Percentiles rank a stretch among this genome's conserved stretches.
Conservation (phyloP, 2,113 vertebrate genomes). For the Amblyopsis rosae region DNA sequence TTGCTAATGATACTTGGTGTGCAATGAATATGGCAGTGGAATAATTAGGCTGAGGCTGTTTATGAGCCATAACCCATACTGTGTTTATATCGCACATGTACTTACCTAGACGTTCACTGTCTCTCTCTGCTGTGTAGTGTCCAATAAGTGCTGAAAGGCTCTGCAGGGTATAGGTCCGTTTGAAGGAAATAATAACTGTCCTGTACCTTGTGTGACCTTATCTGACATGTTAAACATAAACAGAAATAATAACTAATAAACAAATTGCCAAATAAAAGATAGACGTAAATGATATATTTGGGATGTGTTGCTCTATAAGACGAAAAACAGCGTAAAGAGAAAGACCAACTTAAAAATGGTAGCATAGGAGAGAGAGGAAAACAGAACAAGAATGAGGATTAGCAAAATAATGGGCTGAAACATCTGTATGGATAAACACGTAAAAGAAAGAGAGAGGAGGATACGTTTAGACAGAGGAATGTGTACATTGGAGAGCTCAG, state of each 20-base stretch:
- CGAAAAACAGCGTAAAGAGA: constrained; percentile 97
- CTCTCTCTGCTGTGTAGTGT: constrained; percentile 5
- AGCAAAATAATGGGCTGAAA: constrained; percentile 99
- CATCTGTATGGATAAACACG: constrained; percentile 84
- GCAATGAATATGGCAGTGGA: no score
- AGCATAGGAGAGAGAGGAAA: constrained; percentile 98
- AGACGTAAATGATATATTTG: constrained; percentile 19
- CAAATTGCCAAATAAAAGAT: constrained; percentile 74
- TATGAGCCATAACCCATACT: no score
- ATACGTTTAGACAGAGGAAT: constrained; percentile 20
- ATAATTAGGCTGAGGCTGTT: no score
- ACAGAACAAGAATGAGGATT: constrained; percentile 99
- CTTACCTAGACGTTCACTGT: constrained; percentile 48
- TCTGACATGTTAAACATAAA: constrained; percentile 81
- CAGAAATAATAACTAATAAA: constrained; percentile 79
- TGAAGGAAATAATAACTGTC: constrained; percentile 82
- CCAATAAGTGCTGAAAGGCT: constrained; percentile 64
- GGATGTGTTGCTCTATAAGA: constrained; percentile 81
- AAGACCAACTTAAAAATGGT: constrained; percentile 99
- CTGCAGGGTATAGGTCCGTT: constrained; percentile 69
- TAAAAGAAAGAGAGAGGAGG: constrained; percentile 67
- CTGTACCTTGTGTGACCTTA: constrained; percentile 87
- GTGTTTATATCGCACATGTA: background rate
- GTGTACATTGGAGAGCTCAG: background rate
- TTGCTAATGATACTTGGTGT: no score